A percentile compares a stretch with the other conserved stretches of the same genome.
Evolutionary conservation across 2,888 invertebrate genomes (phyloP).

Genomic region (Luperina testacea): DNA sequence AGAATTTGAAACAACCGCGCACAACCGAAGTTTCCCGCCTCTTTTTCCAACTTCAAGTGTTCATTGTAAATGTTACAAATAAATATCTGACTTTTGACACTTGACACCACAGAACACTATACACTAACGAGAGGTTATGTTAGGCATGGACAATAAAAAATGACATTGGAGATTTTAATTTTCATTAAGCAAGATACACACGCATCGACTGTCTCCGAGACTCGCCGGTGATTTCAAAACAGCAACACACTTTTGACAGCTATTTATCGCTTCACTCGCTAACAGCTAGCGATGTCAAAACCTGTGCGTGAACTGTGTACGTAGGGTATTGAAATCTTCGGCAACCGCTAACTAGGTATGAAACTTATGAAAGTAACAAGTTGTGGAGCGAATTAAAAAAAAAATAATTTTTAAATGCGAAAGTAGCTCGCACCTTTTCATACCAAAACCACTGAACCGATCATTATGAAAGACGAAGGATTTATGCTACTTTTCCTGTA

Average conservation of each 20-base stretch:
- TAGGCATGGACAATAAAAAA: neutral
- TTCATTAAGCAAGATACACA: neutral
- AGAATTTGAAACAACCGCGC: too few species aligned
- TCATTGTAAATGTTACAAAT: neutral
- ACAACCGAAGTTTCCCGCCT: too few species aligned
- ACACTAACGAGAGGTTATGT: conserved; percentile 14
- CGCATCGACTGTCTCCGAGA: neutral
- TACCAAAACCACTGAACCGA: neutral
- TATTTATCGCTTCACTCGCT: neutral
- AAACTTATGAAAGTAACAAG: too few species aligned
- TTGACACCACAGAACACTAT: too few species aligned
- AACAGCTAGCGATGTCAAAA: neutral
- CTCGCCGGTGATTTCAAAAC: neutral
- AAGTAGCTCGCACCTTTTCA: neutral
- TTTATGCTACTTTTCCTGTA: neutral
- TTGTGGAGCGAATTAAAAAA: too few species aligned
- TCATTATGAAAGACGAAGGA: neutral
- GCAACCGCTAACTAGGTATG: neutral
- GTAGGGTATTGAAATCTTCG: neutral
- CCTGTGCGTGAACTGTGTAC: neutral
- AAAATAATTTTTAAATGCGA: too few species aligned
- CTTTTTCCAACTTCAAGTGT: too few species aligned
- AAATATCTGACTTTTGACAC: neutral
- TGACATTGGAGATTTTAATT: neutral
- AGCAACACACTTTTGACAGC: neutral